A percentile compares a stretch with the other conserved stretches of the same genome.
Conservation (phyloP, 2,888 invertebrate genomes). For the Yponomeuta plumbellus region DNA sequence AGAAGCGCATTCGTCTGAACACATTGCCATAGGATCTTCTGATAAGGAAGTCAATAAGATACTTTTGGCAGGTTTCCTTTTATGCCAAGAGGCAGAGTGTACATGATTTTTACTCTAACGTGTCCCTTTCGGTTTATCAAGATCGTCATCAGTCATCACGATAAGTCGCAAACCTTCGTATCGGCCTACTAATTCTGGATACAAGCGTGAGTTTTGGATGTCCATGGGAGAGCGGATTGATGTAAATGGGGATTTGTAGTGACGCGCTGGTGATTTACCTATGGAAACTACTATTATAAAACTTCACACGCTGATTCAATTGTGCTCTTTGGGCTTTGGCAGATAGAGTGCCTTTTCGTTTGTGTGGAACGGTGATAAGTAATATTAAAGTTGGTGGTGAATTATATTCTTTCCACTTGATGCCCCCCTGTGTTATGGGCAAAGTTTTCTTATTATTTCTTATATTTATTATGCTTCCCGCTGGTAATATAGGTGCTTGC, state of each 20-base stretch:
- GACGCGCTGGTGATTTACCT: slow-evolving; percentile 60
- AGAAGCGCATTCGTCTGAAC: not conserved
- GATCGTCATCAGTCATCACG: too few species aligned
- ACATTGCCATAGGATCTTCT: too few species aligned
- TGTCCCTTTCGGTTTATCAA: too few species aligned
- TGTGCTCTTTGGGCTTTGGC: slow-evolving; percentile 29
- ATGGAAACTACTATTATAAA: slow-evolving; percentile 30
- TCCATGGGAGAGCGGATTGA: not conserved
- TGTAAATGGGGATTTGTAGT: not conserved
- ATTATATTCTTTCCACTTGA: slow-evolving; percentile 48
- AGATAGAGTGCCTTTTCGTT: slow-evolving; percentile 35
- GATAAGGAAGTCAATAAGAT: too few species aligned
- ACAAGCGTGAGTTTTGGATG: too few species aligned
- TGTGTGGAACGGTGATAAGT: slow-evolving; percentile 20
- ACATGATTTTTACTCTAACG: too few species aligned
- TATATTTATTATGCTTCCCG: slow-evolving; percentile 68
- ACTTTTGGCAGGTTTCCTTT: too few species aligned
- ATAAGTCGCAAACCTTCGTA: too few species aligned
- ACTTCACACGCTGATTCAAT: slow-evolving; percentile 19
- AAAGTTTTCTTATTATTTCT: slow-evolving; percentile 74
- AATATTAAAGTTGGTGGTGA: slow-evolving; percentile 45
- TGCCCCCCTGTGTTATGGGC: slow-evolving; percentile 53
- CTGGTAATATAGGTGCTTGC: slow-evolving; percentile 36
- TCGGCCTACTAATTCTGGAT: too few species aligned
- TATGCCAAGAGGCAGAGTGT: too few species aligned